Conservation (phyloP, 1,140 invertebrate species). For the Phortica variegata region DNA sequence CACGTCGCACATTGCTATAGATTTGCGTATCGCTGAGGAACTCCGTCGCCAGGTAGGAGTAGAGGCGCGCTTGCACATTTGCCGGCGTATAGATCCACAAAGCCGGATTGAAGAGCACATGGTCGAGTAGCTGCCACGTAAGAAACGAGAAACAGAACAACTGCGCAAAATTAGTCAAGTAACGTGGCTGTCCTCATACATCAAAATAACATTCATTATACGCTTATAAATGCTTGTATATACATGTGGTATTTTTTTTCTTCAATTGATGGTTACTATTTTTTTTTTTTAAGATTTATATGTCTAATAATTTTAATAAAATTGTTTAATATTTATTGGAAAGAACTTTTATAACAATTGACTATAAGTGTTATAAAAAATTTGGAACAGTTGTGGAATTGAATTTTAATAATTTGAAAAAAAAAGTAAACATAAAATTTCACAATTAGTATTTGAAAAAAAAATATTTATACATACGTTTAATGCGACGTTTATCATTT, state of each 20-base stretch:
- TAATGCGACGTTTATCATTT: slow-evolving; percentile 5
- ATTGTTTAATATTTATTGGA: no score
- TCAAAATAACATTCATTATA: no score
- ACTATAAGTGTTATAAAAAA: background rate
- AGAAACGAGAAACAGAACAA: slow-evolving; percentile 76
- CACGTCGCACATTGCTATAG: slow-evolving; percentile 93
- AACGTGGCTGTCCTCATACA: slow-evolving; percentile 50
- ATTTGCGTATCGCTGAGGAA: slow-evolving; percentile 97
- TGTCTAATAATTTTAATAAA: background rate
- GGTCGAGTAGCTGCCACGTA: slow-evolving; percentile 93
- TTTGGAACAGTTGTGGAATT: background rate
- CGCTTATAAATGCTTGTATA: slow-evolving; percentile 25
- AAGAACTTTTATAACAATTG: background rate
- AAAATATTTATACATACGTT: slow-evolving; percentile 31
- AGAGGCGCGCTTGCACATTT: slow-evolving; percentile 92
- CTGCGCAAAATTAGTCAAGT: slow-evolving; percentile 62
- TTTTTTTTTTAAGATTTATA: slow-evolving; percentile 7
- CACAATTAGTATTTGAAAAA: slow-evolving; percentile 3
- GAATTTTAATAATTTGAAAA: background rate
- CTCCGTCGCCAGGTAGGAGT: slow-evolving; percentile 96
- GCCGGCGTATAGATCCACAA: slow-evolving; percentile 98
- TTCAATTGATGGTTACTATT: background rate
- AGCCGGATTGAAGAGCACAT: slow-evolving; percentile 97
- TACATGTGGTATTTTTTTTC: background rate
- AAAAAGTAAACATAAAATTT: slow-evolving; percentile 5